phyloP scores from a whole-genome alignment of 2,888 invertebrate species.

The Scaptomyza flava region DNA sequence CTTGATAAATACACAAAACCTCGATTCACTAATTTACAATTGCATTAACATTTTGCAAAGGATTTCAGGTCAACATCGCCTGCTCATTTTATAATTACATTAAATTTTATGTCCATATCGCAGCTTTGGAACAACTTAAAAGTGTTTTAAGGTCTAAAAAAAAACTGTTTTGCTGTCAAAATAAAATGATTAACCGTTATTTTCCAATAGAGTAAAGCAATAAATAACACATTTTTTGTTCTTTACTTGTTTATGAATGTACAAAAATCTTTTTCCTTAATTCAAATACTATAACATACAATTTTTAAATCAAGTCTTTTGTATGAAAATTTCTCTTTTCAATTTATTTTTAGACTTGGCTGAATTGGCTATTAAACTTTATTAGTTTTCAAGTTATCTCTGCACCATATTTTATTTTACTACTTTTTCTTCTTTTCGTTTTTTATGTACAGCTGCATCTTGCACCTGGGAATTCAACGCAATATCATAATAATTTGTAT shows the following conservation, averaged over 20 bases:
- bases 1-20: conserved; percentile 29
- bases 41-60: conserved; percentile 10
- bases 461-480: conserved; percentile 17
- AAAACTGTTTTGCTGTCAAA: background rate
- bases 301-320: background rate
- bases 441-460: background rate
- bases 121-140: background rate
- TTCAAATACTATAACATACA: no score
- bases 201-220: no score
- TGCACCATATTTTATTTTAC: background rate
- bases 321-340: background rate
- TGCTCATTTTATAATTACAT: background rate
- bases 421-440: background rate
- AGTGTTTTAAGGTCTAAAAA: no score
- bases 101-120: background rate
- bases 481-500: conserved; percentile 45
- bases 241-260: no score
- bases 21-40: conserved; percentile 46
- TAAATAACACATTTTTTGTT: no score
- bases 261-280: no score
- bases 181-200: background rate
- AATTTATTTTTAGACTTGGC: background rate
- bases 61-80: background rate
- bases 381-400: background rate
- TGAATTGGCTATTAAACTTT: background rate